Evolutionary conservation across 2,113 vertebrate species (phyloP).

Genomic region (Vimba vimba): DNA sequence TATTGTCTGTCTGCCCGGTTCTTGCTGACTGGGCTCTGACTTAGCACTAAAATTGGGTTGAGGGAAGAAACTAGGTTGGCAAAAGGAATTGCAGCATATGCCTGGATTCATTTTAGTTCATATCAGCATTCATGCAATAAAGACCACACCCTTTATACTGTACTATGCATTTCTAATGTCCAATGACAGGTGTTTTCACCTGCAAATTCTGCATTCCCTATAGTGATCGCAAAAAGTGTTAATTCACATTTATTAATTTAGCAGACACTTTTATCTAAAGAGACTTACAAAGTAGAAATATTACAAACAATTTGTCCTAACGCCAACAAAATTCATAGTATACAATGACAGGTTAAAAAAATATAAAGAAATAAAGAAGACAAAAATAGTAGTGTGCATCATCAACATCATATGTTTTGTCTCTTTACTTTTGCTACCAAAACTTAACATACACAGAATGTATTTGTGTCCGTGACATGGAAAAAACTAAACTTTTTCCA

Average conservation of each 20-base stretch:
- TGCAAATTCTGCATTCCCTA: neutral
- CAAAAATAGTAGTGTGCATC: too few relatives aligned
- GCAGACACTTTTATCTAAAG: neutral
- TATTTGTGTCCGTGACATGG: too few relatives aligned
- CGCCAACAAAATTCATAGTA: neutral
- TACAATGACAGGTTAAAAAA: neutral
- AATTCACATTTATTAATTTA: neutral
- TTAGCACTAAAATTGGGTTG: slow-evolving; percentile 38
- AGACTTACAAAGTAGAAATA: neutral
- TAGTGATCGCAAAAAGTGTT: neutral
- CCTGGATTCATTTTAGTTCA: neutral
- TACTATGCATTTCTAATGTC: neutral
- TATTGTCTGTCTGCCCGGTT: slow-evolving; percentile 31
- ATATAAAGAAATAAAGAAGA: neutral
- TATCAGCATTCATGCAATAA: neutral
- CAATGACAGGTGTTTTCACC: neutral
- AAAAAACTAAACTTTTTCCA: too few relatives aligned
- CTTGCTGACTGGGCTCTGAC: slow-evolving; percentile 41
- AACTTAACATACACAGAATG: too few relatives aligned
- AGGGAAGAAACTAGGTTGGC: slow-evolving; percentile 21
- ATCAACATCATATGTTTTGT: too few relatives aligned
- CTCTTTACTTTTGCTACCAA: too few relatives aligned
- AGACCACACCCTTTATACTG: slow-evolving; percentile 10
- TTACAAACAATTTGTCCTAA: neutral
- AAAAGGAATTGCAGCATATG: slow-evolving; percentile 21